Base-by-base conservation (phyloP, 2,113 vertebrate genomes). In the Struthidea cinerea region DNA sequence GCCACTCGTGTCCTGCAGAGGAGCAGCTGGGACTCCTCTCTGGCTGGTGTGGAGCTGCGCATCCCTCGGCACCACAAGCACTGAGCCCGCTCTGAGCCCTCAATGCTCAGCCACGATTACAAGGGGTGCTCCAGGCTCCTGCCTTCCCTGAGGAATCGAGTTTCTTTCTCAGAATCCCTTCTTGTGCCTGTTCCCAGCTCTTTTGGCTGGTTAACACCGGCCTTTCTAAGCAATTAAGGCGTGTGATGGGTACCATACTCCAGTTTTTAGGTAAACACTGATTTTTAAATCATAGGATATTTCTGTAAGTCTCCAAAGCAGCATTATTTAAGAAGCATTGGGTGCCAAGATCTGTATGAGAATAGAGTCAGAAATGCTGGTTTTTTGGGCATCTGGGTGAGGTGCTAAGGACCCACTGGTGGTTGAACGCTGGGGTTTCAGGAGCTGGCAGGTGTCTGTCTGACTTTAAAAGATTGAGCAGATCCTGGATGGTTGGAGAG, bases 1-100 rank as follows among this genome's bases (percentile, higher is more conserved):
- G 96, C 93, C 73, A 15, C 10, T 83, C 30, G 13, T 65, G 95
- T 86, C 94, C 91, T 75, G 46, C 19, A 26, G 61, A 87, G 93
- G 60, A 95, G 89, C 91, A 96, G 94, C 55, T 77, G 94, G 60
- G 88, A 71, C 94, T 93, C 90, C 91, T 94, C 75, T 74, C 74
- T 87, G 49, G 44, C 87, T 96, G 94, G 95, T 94, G 94, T 63
- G 85, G 84, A 39, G 93, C 59, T 78, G 13, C 24, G 86, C 78
- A 16, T 57, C 52, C 73, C 76, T 39, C 13, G 67, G 78, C 96
- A 78, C 42, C 7, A 77, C 90, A 60, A 4, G 16, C 68, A 13
- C 85, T 90, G 86, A 97, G 95, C 94, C 91, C 44, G 10, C 84
- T 76, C 95, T 53, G 44, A 81, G 70, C 63, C 28, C 73, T 33